phyloP scores from a whole-genome alignment of 2,888 invertebrate species.

The Nomada flava region DNA sequence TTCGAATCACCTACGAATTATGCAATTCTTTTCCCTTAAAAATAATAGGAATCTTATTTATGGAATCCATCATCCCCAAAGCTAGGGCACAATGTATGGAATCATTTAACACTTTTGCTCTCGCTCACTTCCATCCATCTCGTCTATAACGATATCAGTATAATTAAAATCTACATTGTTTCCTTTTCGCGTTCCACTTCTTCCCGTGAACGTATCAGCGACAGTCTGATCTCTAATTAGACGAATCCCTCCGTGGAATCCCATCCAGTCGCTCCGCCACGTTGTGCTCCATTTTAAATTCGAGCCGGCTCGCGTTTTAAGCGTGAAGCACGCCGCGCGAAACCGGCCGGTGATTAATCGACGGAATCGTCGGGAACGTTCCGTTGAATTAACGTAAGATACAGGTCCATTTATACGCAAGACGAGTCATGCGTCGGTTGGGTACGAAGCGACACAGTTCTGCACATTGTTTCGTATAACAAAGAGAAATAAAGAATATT shows the following conservation, averaged over 20 bases:
- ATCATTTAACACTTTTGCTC: not conserved
- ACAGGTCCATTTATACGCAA: not conserved
- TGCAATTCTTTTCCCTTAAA: too few species aligned
- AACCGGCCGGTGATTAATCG: slow-evolving; percentile 43
- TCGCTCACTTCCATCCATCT: not conserved
- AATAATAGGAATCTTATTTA: too few species aligned
- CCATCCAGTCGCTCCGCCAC: slow-evolving; percentile 2
- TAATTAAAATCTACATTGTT: not conserved
- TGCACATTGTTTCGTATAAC: too few species aligned
- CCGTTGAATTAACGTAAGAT: slow-evolving; percentile 48
- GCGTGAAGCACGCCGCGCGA: slow-evolving; percentile 6
- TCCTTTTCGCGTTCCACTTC: not conserved
- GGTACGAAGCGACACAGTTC: too few species aligned
- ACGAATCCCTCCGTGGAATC: slow-evolving; percentile 13
- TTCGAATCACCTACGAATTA: too few species aligned
- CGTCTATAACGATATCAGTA: not conserved
- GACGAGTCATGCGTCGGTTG: too few species aligned
- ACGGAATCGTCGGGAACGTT: slow-evolving; percentile 32
- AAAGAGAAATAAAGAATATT: too few species aligned
- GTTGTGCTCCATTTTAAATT: slow-evolving; percentile 42
- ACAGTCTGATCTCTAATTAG: slow-evolving; percentile 11
- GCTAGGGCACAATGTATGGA: too few species aligned
- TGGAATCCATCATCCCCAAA: too few species aligned
- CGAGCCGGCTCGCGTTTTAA: slow-evolving; percentile 14
- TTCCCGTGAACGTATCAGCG: slow-evolving; percentile 5